A percentile compares a stretch with the other conserved stretches of the same genome.
These are phyloP conservation scores for Leptarthrus brevirostris DNA, from an alignment of 2,888 invertebrate genomes.

Conservation along the genomic window DNA sequence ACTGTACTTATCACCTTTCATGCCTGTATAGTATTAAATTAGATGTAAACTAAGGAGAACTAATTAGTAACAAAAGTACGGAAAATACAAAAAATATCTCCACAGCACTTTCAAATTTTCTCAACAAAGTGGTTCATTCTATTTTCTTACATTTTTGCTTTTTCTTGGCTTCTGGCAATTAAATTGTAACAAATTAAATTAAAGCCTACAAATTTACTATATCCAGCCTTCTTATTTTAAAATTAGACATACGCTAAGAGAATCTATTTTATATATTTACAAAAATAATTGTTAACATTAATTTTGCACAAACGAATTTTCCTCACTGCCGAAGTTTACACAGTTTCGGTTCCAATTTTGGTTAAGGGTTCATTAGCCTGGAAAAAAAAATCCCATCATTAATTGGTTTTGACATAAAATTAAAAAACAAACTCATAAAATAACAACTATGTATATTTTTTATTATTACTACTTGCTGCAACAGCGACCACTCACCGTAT, in stretches of 20 bases:
- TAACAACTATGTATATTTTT: too few relatives aligned
- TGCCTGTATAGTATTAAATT: too few relatives aligned
- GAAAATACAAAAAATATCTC: background rate
- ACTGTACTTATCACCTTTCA: background rate
- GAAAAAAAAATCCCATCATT: background rate
- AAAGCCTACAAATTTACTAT: background rate
- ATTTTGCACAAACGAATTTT: background rate
- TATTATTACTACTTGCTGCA: too few relatives aligned
- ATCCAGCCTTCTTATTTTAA: background rate
- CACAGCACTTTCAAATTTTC: background rate
- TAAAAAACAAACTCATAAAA: too few relatives aligned
- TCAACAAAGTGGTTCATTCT: too few relatives aligned
- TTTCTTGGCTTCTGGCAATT: background rate
- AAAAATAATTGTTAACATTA: background rate
- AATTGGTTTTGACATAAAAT: too few relatives aligned
- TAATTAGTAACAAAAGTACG: background rate
- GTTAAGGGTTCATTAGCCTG: slow-evolving; percentile 84
- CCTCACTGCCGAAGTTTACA: slow-evolving; percentile 68
- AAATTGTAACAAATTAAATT: background rate
- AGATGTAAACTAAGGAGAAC: too few relatives aligned
- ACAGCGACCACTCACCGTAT: slow-evolving; percentile 11
- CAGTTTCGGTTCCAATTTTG: slow-evolving; percentile 82
- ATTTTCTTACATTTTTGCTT: too few relatives aligned
- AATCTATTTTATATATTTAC: background rate
- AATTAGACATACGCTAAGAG: background rate